Evolutionary conservation across 2,797 vertebrate genomes (phyloP).

Genomic region (Pteronotus mesoamericanus): DNA sequence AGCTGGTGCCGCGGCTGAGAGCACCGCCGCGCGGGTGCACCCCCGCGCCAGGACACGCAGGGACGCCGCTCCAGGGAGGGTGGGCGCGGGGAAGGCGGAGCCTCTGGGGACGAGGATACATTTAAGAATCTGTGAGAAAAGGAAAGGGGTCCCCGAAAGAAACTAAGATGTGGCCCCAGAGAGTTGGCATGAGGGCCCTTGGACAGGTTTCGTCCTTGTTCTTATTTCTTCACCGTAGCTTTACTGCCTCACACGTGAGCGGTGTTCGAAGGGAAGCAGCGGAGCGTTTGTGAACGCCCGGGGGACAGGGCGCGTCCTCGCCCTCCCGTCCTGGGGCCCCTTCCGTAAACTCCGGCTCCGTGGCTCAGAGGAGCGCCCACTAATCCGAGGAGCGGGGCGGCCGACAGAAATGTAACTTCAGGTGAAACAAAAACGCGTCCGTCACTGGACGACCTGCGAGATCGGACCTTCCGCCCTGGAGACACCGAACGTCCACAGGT

Average conservation of each 20-base stretch:
- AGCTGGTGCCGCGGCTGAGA: neutral
- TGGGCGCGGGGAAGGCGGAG: neutral
- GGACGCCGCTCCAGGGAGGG: neutral
- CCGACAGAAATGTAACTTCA: neutral
- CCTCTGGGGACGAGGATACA: neutral
- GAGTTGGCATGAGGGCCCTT: neutral
- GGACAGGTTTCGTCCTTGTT: neutral
- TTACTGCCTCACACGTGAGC: neutral
- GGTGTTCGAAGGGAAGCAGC: neutral
- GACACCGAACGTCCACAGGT: neutral
- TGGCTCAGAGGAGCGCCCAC: neutral
- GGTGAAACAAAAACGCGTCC: neutral
- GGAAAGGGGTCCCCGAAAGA: neutral
- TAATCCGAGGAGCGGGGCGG: too few relatives aligned
- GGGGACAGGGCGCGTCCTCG: neutral
- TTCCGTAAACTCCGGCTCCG: too few relatives aligned
- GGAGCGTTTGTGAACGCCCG: neutral
- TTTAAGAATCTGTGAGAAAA: neutral
- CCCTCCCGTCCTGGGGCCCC: neutral
- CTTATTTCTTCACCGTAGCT: neutral
- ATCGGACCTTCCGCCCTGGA: neutral
- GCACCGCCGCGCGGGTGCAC: neutral
- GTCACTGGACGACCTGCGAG: neutral
- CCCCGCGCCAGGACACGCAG: neutral
- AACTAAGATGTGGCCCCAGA: neutral